These are phyloP conservation scores for Hycleus phaleratus DNA, from an alignment of 1,140 invertebrate species.

Conservation along the genomic window DNA sequence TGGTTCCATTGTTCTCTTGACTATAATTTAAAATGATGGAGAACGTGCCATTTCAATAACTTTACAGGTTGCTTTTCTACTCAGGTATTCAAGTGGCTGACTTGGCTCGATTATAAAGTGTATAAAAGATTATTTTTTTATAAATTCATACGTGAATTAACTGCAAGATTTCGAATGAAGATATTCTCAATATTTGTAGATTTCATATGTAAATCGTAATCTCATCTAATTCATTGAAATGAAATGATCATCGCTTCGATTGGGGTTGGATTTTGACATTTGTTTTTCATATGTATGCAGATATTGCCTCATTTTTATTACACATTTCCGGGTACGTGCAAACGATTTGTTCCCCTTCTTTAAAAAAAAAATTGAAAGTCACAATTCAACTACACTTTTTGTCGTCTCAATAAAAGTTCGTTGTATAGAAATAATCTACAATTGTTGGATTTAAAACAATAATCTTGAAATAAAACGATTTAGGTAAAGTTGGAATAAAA, in stretches of 20 bases:
- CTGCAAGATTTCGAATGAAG: constrained; percentile 1
- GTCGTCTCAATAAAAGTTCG: too few relatives aligned
- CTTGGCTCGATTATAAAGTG: constrained; percentile 22
- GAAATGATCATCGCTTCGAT: too few relatives aligned
- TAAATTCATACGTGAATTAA: constrained; percentile 29
- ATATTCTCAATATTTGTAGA: not conserved
- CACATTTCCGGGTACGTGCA: too few relatives aligned
- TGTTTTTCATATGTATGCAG: too few relatives aligned
- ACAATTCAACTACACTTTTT: too few relatives aligned
- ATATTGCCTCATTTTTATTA: too few relatives aligned
- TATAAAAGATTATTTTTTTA: constrained; percentile 18
- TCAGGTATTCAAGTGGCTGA: constrained; percentile 29
- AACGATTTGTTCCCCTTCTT: too few relatives aligned
- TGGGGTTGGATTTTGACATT: too few relatives aligned
- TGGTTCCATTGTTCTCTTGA: constrained; percentile 21
- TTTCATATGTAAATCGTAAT: constrained; percentile 4
- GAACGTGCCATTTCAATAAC: constrained; percentile 31
- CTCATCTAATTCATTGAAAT: constrained; percentile 6
- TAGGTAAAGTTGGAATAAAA: constrained; percentile 7
- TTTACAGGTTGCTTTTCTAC: constrained; percentile 21
- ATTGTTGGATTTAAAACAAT: constrained; percentile 20
- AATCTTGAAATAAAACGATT: constrained; percentile 21
- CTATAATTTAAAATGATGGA: constrained; percentile 22
- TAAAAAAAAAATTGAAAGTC: too few relatives aligned
- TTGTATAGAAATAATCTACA: too few relatives aligned